A percentile compares a stretch with the other conserved stretches of the same genome.
Conservation (phyloP, 2,888 invertebrate genomes). For the Electrophaes corylata region DNA sequence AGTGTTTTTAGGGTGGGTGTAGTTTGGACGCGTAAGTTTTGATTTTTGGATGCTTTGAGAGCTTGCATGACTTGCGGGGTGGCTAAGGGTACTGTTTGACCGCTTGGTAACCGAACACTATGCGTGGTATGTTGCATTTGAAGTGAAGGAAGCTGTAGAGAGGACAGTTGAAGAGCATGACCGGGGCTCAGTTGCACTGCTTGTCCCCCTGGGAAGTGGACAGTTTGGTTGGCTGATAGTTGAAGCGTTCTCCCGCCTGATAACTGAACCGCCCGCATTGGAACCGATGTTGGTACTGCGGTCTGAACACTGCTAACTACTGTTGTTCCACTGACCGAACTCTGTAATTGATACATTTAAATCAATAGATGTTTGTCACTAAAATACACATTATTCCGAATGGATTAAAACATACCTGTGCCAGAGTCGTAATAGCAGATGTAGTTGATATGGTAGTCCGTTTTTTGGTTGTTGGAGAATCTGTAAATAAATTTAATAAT, state of each 20-base stretch:
- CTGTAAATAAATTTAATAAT: constrained; percentile 35
- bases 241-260: constrained; percentile 73
- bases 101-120: constrained; percentile 71
- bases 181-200: constrained; percentile 60
- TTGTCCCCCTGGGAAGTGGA: constrained; percentile 59
- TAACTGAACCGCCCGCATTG: constrained; percentile 67
- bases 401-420: constrained; percentile 55
- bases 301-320: constrained; percentile 62
- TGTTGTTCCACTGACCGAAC: constrained; percentile 51
- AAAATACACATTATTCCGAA: not conserved
- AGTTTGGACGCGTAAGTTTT: constrained; percentile 53
- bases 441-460: constrained; percentile 53
- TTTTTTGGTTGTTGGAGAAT: constrained; percentile 59
- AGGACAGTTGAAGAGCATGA: constrained; percentile 65
- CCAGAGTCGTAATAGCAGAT: constrained; percentile 57
- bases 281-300: constrained; percentile 52
- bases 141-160: constrained; percentile 61
- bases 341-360: constrained; percentile 49
- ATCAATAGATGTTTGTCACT: not conserved
- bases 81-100: constrained; percentile 72
- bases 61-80: constrained; percentile 64
- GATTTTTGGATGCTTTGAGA: constrained; percentile 56
- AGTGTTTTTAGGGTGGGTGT: constrained; percentile 53
- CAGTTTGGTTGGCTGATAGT: constrained; percentile 63
- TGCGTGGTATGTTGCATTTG: constrained; percentile 62